These are phyloP conservation scores for Lissocephala sabroskyi DNA, from an alignment of 2,888 invertebrate species.

Conservation along the genomic window DNA sequence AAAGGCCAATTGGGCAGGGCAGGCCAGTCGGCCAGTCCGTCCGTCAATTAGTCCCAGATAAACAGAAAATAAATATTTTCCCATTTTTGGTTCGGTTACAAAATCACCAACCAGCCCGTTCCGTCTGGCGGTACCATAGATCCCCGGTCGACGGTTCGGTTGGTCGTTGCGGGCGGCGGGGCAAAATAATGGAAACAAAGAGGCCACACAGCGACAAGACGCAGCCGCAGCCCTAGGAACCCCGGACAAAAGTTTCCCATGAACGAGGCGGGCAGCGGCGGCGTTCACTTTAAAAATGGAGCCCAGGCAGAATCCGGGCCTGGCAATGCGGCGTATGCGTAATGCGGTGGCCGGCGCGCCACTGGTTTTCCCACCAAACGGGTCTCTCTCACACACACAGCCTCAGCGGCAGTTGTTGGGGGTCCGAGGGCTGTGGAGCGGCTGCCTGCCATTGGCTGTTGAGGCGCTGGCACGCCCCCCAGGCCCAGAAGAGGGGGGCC, in stretches of 20 bases:
- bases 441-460: conserved; percentile 40
- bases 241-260: conserved; percentile 52
- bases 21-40: conserved; percentile 19
- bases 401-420: conserved; percentile 36
- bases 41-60: conserved; percentile 29
- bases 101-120: conserved; percentile 24
- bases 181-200: conserved; percentile 31
- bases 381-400: conserved; percentile 57
- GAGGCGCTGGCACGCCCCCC: conserved; percentile 55
- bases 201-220: conserved; percentile 54
- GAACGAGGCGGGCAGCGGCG: conserved; percentile 3
- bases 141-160: too few species aligned
- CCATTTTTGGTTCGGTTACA: conserved; percentile 37
- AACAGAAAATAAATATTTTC: conserved; percentile 54
- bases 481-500: too few species aligned
- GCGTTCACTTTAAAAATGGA: conserved; percentile 38
- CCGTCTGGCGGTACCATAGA: not conserved
- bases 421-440: conserved; percentile 33
- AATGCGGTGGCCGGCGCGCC: conserved; percentile 62
- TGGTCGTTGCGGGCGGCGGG: too few species aligned
- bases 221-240: too few species aligned
- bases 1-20: conserved; percentile 3
- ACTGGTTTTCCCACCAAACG: conserved; percentile 59
- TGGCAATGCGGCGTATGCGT: conserved; percentile 54
- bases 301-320: conserved; percentile 33